Percentiles rank a stretch among this genome's conserved stretches.
phyloP scores from a whole-genome alignment of 2,113 vertebrate genomes.

The Meles meles region DNA sequence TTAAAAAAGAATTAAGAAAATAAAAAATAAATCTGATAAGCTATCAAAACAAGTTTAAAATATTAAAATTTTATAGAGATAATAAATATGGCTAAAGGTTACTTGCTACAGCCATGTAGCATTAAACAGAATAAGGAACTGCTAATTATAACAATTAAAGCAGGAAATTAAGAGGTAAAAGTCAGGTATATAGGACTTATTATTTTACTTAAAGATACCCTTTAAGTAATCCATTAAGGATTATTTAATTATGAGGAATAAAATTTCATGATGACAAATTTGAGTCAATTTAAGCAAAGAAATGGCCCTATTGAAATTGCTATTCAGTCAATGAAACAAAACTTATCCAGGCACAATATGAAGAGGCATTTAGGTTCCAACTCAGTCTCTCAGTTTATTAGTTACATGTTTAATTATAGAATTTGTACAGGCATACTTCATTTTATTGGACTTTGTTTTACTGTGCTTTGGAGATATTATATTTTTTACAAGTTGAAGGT shows the following conservation, averaged over 20 bases:
- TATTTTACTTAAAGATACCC: conserved; percentile 22
- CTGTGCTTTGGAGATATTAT: background rate
- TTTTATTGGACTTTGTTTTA: background rate
- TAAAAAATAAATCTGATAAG: background rate
- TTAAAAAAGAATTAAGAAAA: no score
- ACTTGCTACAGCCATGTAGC: background rate
- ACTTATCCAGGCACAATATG: background rate
- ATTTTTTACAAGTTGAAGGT: background rate
- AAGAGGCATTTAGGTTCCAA: background rate
- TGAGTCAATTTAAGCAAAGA: background rate
- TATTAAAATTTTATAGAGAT: background rate
- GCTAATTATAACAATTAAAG: conserved; percentile 34
- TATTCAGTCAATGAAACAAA: background rate
- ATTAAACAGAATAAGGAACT: background rate
- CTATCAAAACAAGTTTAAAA: background rate
- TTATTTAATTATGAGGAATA: conserved; percentile 47
- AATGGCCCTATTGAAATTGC: background rate
- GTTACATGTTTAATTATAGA: background rate
- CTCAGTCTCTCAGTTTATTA: background rate
- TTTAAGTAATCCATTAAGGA: conserved; percentile 14
- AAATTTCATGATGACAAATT: background rate
- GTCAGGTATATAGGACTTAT: background rate
- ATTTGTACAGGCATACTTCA: background rate
- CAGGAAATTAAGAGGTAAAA: conserved; percentile 13
- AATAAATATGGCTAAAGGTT: conserved; percentile 29